Evolutionary conservation across 2,888 invertebrate genomes (phyloP).

Genomic region (Cybosia mesomella): DNA sequence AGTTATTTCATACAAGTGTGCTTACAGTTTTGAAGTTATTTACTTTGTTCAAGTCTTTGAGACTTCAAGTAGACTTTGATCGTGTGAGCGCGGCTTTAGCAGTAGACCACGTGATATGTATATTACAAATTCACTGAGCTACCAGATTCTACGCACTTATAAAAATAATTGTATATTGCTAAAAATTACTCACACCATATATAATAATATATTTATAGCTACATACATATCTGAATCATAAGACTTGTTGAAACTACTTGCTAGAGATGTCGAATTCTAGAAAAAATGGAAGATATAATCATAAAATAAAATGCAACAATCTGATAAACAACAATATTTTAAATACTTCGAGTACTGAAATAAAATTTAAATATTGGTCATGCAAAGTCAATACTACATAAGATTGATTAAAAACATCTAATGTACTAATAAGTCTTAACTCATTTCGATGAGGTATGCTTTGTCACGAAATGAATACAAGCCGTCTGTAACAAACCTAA

Average conservation of each 20-base stretch:
- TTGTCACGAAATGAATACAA: neutral
- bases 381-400: constrained; percentile 25
- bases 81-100: neutral
- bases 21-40: too few species aligned
- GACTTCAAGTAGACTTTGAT: too few species aligned
- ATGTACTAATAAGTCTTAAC: constrained; percentile 3
- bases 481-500: neutral
- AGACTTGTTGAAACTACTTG: constrained; percentile 34
- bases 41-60: too few species aligned
- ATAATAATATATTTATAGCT: constrained; percentile 13
- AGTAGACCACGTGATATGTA: neutral
- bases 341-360: constrained; percentile 25
- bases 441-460: neutral
- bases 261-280: constrained; percentile 26
- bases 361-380: constrained; percentile 35
- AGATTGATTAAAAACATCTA: constrained; percentile 6
- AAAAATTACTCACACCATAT: constrained; percentile 30
- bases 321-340: constrained; percentile 22
- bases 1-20: too few species aligned
- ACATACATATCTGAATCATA: constrained; percentile 44
- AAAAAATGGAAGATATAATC: constrained; percentile 29
- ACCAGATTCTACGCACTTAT: constrained; percentile 43
- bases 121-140: constrained; percentile 26
- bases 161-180: constrained; percentile 40
- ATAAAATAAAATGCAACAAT: constrained; percentile 40